Evolutionary conservation across 2,888 invertebrate species (phyloP).

Genomic region (Cheilosia soror): DNA sequence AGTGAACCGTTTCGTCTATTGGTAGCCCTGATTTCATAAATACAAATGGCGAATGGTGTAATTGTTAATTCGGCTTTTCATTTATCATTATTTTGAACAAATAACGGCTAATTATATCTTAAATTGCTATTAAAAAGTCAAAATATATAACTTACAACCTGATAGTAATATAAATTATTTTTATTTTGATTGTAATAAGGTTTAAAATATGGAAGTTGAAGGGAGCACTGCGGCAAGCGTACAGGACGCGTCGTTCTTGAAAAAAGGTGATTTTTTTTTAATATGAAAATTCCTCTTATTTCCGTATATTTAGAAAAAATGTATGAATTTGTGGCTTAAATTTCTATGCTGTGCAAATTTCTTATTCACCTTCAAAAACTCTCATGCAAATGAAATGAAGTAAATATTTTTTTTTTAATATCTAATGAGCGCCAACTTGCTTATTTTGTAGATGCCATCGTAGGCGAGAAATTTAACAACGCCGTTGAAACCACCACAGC

Average conservation of each 20-base stretch:
- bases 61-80: constrained; percentile 70
- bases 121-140: constrained; percentile 34
- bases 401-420: constrained; percentile 13
- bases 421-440: constrained; percentile 70
- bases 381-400: not conserved
- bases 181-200: constrained; percentile 39
- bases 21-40: constrained; percentile 64
- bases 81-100: constrained; percentile 67
- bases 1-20: constrained; percentile 36
- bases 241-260: constrained; percentile 68
- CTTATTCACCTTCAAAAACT: not conserved
- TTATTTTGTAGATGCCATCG: constrained; percentile 54
- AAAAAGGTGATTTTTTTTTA: constrained; percentile 63
- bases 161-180: constrained; percentile 25
- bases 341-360: not conserved
- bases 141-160: not conserved
- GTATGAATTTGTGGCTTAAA: not conserved
- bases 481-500: constrained; percentile 18
- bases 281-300: constrained; percentile 3
- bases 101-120: constrained; percentile 48
- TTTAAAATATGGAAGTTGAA: constrained; percentile 59
- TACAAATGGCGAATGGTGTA: constrained; percentile 74
- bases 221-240: constrained; percentile 56
- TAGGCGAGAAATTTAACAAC: constrained; percentile 49
- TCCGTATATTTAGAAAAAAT: not conserved